phyloP scores from a whole-genome alignment of 2,888 invertebrate species.

The Papilio gigon region DNA sequence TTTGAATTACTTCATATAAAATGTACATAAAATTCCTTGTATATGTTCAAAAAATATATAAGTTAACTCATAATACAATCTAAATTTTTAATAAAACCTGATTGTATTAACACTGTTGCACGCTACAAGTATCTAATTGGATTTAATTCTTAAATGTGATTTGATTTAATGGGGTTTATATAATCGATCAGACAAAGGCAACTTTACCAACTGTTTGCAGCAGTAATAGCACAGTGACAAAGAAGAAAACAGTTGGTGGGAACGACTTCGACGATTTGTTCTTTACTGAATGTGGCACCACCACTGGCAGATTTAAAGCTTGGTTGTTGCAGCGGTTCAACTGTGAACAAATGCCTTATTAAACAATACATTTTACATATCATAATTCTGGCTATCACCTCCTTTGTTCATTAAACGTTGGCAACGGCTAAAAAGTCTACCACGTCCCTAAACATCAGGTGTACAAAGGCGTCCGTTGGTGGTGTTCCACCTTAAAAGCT shows the following conservation, averaged over 20 bases:
- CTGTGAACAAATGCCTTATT: constrained; percentile 53
- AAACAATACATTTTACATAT: constrained; percentile 1
- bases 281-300: constrained; percentile 49
- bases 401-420: no score
- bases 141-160: constrained; percentile 31
- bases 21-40: constrained; percentile 1
- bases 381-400: no score
- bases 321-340: constrained; percentile 73
- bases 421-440: no score
- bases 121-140: constrained; percentile 16
- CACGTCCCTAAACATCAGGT: no score
- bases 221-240: constrained; percentile 68
- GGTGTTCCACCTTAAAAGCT: no score
- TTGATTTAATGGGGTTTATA: not conserved
- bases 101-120: not conserved
- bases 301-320: constrained; percentile 64
- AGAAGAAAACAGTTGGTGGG: constrained; percentile 67
- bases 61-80: constrained; percentile 25
- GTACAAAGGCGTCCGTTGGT: no score
- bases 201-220: constrained; percentile 75
- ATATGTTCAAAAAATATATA: not conserved
- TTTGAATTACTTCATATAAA: not conserved
- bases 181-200: constrained; percentile 56
- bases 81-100: constrained; percentile 1
- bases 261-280: constrained; percentile 54